A percentile compares a stretch with the other conserved stretches of the same genome.
Conservation (phyloP, 2,797 vertebrate genomes). For the Mionectes olivaceus region DNA sequence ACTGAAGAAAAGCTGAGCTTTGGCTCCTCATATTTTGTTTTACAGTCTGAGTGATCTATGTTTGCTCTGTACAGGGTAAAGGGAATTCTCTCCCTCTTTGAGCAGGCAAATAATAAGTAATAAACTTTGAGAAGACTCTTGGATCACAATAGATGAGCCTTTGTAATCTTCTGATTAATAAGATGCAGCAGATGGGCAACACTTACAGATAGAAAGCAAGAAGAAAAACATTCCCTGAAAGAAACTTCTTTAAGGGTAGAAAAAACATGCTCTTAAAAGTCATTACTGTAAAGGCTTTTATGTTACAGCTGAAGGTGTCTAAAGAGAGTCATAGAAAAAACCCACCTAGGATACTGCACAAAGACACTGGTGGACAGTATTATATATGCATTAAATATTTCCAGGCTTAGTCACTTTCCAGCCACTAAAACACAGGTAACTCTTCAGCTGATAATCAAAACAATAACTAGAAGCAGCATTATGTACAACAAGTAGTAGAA, state of each 20-base stretch:
- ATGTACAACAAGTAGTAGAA: background rate
- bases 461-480: background rate
- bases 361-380: background rate
- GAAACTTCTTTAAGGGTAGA: background rate
- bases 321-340: background rate
- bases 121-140: constrained; percentile 5
- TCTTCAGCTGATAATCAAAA: background rate
- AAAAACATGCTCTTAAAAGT: background rate
- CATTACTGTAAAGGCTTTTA: background rate
- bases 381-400: background rate
- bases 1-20: constrained; percentile 3
- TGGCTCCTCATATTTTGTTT: background rate
- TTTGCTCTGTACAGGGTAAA: background rate
- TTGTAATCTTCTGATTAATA: constrained; percentile 7
- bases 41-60: background rate
- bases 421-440: background rate
- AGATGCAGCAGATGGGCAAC: background rate
- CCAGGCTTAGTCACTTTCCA: background rate
- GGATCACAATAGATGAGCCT: background rate
- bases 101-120: constrained; percentile 19
- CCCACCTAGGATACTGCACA: background rate
- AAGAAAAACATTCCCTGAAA: background rate
- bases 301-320: background rate
- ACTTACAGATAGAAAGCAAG: background rate
- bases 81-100: background rate